A percentile compares a stretch with the other conserved stretches of the same genome.
Evolutionary conservation across 2,113 vertebrate species (phyloP).

Genomic region (Chaetodon trifascialis): DNA sequence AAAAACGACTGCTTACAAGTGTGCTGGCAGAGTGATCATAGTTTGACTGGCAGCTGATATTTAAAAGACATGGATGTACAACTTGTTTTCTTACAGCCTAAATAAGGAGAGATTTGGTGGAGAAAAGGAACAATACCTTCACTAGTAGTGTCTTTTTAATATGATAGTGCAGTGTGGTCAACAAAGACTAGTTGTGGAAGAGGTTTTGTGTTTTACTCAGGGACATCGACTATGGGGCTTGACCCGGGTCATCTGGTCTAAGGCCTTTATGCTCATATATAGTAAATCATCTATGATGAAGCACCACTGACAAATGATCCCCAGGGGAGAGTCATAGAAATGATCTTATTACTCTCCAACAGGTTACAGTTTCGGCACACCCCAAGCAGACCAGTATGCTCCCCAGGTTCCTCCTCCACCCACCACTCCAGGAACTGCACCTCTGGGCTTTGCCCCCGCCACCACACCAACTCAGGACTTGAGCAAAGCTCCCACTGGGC

Average conservation of each 20-base stretch:
- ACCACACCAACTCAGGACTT: slow-evolving; percentile 98
- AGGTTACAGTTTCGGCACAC: slow-evolving; percentile 97
- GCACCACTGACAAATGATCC: not conserved
- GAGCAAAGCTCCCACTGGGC: slow-evolving; percentile 95
- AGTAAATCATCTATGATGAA: not conserved
- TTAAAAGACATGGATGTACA: not conserved
- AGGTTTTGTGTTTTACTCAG: not conserved
- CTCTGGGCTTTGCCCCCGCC: slow-evolving; percentile 94
- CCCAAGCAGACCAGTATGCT: slow-evolving; percentile 96
- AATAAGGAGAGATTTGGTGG: not conserved
- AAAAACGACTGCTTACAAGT: not conserved
- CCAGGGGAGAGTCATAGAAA: not conserved
- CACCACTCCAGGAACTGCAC: slow-evolving; percentile 92
- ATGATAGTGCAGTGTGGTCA: not conserved
- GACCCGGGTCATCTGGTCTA: not conserved
- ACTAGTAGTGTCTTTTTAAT: not conserved
- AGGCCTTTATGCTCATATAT: not conserved
- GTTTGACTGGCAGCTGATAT: not conserved
- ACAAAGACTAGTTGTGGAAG: too few species aligned
- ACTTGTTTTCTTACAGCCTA: not conserved
- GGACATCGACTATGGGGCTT: not conserved
- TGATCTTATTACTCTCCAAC: slow-evolving; percentile 35
- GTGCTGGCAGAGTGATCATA: not conserved
- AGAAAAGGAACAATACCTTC: not conserved
- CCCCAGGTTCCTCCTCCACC: slow-evolving; percentile 94